A percentile compares a stretch with the other conserved stretches of the same genome.
Evolutionary conservation across 2,888 invertebrate genomes (phyloP).

Genomic region (Magallana nippona): DNA sequence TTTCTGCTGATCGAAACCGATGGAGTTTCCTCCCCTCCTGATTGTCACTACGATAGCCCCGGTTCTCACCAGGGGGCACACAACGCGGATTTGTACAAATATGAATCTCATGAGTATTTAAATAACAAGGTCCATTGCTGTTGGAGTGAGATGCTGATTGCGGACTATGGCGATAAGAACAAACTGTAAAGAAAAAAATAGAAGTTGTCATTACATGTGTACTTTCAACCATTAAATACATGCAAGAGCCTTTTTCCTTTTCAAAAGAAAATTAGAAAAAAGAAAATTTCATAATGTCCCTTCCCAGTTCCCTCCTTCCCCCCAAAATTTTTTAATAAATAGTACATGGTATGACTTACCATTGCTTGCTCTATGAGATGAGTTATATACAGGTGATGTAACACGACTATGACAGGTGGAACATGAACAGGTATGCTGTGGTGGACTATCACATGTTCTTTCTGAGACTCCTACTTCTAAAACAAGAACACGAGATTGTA

Average conservation of each 20-base stretch:
- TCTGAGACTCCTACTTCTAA: conserved; percentile 39
- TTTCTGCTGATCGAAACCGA: conserved; percentile 17
- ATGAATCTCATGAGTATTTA: conserved; percentile 41
- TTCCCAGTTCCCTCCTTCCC: too few relatives aligned
- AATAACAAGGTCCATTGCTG: conserved; percentile 31
- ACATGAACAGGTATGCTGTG: conserved; percentile 35
- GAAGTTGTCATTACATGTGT: not conserved
- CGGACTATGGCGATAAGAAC: conserved; percentile 47
- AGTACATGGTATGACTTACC: conserved; percentile 4
- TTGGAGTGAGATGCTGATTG: conserved; percentile 43
- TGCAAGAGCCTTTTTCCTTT: too few relatives aligned
- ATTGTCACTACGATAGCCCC: conserved; percentile 25
- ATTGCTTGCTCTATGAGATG: conserved; percentile 35
- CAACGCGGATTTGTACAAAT: conserved; percentile 31
- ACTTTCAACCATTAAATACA: not conserved
- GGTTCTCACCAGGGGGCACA: conserved; percentile 10
- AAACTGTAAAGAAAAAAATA: conserved; percentile 43
- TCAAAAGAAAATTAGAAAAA: too few relatives aligned
- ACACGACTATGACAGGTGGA: conserved; percentile 28
- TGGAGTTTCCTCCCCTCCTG: conserved; percentile 21
- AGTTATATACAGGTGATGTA: conserved; percentile 35
- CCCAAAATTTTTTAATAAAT: not conserved
- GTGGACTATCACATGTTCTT: conserved; percentile 45
- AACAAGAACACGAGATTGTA: not conserved
- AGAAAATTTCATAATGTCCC: too few relatives aligned